Conservation (phyloP, 2,113 vertebrate species). For the Pygoscelis antarcticus region DNA sequence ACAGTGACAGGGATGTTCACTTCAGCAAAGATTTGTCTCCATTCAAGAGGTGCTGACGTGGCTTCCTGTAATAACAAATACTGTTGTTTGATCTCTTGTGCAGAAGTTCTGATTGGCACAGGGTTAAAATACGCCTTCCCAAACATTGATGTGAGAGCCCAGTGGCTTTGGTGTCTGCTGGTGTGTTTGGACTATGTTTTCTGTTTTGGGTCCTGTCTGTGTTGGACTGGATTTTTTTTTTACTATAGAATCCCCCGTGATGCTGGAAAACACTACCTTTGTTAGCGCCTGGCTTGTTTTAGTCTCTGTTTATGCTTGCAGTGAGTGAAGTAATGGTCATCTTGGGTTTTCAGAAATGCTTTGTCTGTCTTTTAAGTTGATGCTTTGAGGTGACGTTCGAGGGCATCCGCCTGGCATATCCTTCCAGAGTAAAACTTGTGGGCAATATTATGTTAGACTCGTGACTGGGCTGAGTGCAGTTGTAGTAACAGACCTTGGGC, state of each 20-base stretch:
- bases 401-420: fast-evolving
- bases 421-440: background rate
- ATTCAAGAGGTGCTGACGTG: background rate
- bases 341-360: background rate
- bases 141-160: background rate
- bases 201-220: background rate
- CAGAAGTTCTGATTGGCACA: background rate
- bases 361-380: background rate
- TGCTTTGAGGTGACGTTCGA: background rate
- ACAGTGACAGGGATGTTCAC: background rate
- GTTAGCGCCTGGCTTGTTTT: background rate
- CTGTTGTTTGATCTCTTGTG: background rate
- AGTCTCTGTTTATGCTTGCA: background rate
- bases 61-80: background rate
- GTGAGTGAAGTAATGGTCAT: background rate
- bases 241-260: background rate
- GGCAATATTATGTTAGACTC: background rate
- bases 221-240: background rate
- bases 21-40: background rate
- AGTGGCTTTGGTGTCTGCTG: background rate
- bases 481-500: background rate
- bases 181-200: background rate
- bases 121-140: background rate
- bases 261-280: background rate
- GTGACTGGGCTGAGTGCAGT: background rate